phyloP scores from a whole-genome alignment of 2,888 invertebrate genomes.

The Amphipoea oculea region DNA sequence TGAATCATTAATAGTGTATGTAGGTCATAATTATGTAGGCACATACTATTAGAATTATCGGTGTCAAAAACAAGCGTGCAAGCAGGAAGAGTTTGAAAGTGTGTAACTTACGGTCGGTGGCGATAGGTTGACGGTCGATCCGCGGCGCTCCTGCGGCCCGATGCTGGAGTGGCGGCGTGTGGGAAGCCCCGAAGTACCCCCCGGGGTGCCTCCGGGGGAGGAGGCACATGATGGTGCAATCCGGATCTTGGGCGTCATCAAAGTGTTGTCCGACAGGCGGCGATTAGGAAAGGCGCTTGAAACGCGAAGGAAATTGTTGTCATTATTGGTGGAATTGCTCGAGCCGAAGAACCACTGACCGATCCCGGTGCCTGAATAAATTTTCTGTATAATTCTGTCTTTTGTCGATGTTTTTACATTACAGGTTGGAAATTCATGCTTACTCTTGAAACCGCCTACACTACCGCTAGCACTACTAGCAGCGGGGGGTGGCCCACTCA shows the following conservation, averaged over 20 bases:
- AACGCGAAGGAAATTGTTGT: conserved; percentile 96
- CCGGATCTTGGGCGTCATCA: conserved; percentile 97
- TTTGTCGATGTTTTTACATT: conserved; percentile 26
- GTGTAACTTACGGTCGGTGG: conserved; percentile 95
- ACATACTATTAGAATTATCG: conserved; percentile 56
- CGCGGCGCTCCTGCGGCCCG: conserved; percentile 96
- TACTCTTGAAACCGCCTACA: conserved; percentile 78
- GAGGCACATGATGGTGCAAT: conserved; percentile 97
- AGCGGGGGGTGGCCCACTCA: conserved; percentile 86
- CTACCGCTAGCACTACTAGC: conserved; percentile 76
- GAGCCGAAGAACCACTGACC: conserved; percentile 96
- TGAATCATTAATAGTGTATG: conserved; percentile 47
- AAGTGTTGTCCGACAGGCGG: conserved; percentile 97
- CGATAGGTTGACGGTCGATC: conserved; percentile 95
- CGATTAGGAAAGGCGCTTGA: conserved; percentile 95
- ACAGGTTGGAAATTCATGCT: conserved; percentile 58
- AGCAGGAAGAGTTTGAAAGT: conserved; percentile 42
- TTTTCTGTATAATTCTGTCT: conserved; percentile 28
- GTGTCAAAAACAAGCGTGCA: conserved; percentile 64
- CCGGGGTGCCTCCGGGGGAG: conserved; percentile 93
- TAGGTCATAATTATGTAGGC: conserved; percentile 47
- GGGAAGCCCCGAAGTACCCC: conserved; percentile 94
- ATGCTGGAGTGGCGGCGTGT: conserved; percentile 97
- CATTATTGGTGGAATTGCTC: conserved; percentile 95
- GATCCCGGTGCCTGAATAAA: conserved; percentile 84